Conservation (phyloP, 2,113 vertebrate genomes). For the Tragelaphus scriptus region DNA sequence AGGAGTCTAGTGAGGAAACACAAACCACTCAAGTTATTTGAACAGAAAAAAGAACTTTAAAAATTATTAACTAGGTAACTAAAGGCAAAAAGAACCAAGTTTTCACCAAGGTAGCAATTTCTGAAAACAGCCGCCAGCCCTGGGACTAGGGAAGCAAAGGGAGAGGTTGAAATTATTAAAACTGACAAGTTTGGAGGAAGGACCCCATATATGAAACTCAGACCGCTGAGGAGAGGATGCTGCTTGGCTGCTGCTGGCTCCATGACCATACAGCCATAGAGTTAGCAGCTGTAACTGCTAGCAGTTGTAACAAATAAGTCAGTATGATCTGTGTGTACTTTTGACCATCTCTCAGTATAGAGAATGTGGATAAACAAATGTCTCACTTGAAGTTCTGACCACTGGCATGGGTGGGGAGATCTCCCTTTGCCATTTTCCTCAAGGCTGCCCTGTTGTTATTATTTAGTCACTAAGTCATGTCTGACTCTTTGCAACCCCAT, state of each 20-base stretch:
- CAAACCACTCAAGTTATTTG: background rate
- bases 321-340: background rate
- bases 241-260: background rate
- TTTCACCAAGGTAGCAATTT: background rate
- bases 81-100: slow-evolving; percentile 17
- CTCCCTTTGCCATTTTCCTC: background rate
- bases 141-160: background rate
- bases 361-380: background rate
- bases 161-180: slow-evolving; percentile 17
- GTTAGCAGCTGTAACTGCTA: background rate
- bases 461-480: background rate
- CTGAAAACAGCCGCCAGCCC: background rate
- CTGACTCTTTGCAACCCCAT: background rate
- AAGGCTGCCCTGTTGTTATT: background rate
- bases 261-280: background rate
- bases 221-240: background rate
- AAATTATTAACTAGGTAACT: slow-evolving; percentile 26
- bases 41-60: background rate
- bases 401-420: background rate
- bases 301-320: background rate
- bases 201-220: background rate
- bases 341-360: background rate
- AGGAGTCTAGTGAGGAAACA: background rate
- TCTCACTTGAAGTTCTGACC: background rate
- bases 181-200: background rate